Evolutionary conservation across 1,140 invertebrate genomes (phyloP).

Genomic region (Drosophila athabasca): DNA sequence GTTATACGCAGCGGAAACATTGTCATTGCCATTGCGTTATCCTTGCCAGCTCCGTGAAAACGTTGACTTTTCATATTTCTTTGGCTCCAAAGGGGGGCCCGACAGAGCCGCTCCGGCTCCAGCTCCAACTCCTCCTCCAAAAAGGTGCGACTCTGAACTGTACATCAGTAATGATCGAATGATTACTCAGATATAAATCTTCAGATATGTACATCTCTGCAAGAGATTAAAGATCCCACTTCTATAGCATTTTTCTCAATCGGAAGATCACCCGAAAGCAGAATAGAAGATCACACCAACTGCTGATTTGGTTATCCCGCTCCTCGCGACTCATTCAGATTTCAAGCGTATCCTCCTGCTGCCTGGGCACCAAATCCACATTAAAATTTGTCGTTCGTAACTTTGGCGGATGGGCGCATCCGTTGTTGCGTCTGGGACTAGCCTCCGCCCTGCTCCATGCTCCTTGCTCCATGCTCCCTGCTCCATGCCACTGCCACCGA

Average conservation of each 20-base stretch:
- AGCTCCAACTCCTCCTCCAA: no score
- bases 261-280: no score
- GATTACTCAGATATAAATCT: no score
- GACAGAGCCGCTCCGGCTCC: background rate
- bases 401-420: constrained; percentile 51
- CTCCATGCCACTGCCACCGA: background rate
- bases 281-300: no score
- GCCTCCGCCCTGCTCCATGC: background rate
- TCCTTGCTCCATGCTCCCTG: background rate
- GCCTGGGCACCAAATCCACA: background rate
- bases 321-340: constrained; percentile 7
- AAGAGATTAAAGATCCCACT: no score
- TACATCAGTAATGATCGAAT: no score
- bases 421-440: constrained; percentile 45
- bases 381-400: constrained; percentile 60
- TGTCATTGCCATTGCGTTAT: constrained; percentile 64
- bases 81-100: constrained; percentile 2
- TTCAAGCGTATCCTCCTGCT: background rate
- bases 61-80: constrained; percentile 71
- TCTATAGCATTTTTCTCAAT: no score
- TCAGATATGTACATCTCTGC: no score
- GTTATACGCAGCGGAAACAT: constrained; percentile 77
- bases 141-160: no score
- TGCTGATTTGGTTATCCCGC: no score
- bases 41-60: constrained; percentile 53